A percentile compares a stretch with the other conserved stretches of the same genome.
Evolutionary conservation across 2,797 vertebrate species (phyloP).

Genomic region (Tenualosa thibaudeaui): DNA sequence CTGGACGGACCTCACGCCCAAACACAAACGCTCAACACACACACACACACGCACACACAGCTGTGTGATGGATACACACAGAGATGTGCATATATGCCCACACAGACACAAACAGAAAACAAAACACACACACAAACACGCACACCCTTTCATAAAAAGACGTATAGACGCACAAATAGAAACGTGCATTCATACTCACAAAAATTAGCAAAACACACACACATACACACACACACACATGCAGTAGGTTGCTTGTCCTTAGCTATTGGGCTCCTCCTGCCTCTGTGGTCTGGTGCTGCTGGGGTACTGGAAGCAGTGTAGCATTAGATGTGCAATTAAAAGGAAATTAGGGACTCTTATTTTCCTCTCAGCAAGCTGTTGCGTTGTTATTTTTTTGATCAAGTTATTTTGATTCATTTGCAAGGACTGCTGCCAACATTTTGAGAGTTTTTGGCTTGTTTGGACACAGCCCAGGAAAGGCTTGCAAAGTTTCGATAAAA

Average conservation of each 20-base stretch:
- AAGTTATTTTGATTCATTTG: neutral
- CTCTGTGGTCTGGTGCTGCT: conserved; percentile 2
- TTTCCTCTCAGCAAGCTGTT: conserved; percentile 13
- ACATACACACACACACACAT: neutral
- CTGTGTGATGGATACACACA: neutral
- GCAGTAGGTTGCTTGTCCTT: neutral
- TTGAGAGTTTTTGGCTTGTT: neutral
- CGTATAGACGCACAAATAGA: neutral
- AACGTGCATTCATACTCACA: neutral
- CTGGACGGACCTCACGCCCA: neutral
- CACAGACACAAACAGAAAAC: neutral
- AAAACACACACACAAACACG: neutral
- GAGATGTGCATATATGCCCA: neutral
- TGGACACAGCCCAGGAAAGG: neutral
- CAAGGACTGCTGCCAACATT: neutral
- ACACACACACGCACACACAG: neutral
- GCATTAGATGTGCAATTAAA: neutral
- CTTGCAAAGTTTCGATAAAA: neutral
- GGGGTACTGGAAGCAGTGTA: neutral
- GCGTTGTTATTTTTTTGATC: neutral
- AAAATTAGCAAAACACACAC: neutral
- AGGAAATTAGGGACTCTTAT: neutral
- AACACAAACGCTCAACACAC: neutral
- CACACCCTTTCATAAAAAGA: neutral
- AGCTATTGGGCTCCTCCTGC: neutral